Evolutionary conservation across 64 coral and sea anemone genomes (phyloP), one percentile per base, ranked within the genome.

Genomic region (Stichodactyla mertensii): DNA sequence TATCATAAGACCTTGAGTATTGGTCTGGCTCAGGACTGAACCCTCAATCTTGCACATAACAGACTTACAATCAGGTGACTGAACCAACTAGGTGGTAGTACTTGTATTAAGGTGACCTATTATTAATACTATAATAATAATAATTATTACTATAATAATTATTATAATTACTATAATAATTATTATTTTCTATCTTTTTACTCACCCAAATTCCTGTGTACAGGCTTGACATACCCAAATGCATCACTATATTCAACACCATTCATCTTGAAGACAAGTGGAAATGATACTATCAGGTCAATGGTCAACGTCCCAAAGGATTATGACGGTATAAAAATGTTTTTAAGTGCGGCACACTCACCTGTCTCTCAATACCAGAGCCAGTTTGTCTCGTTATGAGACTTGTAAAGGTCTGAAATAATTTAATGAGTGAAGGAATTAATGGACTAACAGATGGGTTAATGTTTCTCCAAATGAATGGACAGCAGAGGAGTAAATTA

Each of bases 241-340:
- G 19, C 60, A 67, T 93, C 66, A 60, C 87, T 88, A 20, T 96
- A 89, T 55, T 90, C 86, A 51, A 96, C 71, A 54, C 94, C 94
- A 93, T 96, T 96, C 55, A 96, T 81, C 78, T 81, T 53, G 6
- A 81, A 53, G 15, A 12, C 11, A 74, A 31, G 4, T 0, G 36
- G 27, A 67, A 20, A 67, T 67, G 64, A 1, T 67, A 20, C 7
- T 22, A 67, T n/a, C 16, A n/a, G 2, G 4, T 7, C 4, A 67
- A 22, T 67, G 4, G n/a, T 8, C 20, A 58, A 11, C 4, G 14
- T 58, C 8, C 9, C 14, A 58, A 58, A 5, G 56, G 14, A 58
- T 58, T 58, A 2, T 58, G 56, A 58, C 6, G 4, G 0, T 58
- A 58, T 9, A 58, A 58, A 58, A 11, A 58, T 1, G 14, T 58